phyloP scores from a whole-genome alignment of 2,797 vertebrate genomes.

The Hylomyscus alleni region DNA sequence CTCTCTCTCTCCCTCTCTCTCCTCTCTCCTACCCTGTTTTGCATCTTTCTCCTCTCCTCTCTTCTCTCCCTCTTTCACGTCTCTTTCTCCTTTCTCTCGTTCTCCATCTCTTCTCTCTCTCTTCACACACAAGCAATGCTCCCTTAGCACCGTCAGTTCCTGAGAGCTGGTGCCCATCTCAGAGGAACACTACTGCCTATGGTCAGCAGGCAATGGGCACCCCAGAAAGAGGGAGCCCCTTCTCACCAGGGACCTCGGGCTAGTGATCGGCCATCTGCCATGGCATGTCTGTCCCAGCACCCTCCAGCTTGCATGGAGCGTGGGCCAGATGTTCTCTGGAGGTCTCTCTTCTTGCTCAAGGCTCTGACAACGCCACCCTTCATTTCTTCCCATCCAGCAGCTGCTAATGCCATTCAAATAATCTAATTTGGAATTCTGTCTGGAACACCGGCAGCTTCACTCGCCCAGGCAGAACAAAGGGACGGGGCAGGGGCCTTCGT shows the following conservation, averaged over 20 bases:
- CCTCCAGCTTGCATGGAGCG: not conserved
- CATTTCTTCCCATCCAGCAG: conserved; percentile 36
- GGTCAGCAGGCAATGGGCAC: not conserved
- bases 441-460: conserved; percentile 32
- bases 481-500: not conserved
- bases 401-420: conserved; percentile 69
- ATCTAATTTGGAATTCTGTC: conserved; percentile 70
- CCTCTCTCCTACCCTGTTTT: not conserved
- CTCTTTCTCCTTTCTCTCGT: not conserved
- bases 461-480: conserved; percentile 39
- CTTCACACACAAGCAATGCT: not conserved
- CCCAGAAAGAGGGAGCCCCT: not conserved
- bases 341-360: not conserved
- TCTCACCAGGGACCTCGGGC: not conserved
- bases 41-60: no score
- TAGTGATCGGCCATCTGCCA: conserved; percentile 7
- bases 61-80: no score
- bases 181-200: not conserved
- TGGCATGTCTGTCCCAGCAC: rapidly evolving
- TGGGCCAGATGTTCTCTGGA: conserved; percentile 39
- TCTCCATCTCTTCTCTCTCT: not conserved
- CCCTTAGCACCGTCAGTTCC: not conserved
- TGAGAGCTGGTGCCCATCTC: not conserved
- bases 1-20: not conserved
- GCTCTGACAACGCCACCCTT: not conserved